phyloP scores from a whole-genome alignment of 1,140 invertebrate species.

The Piezodorus guildinii region DNA sequence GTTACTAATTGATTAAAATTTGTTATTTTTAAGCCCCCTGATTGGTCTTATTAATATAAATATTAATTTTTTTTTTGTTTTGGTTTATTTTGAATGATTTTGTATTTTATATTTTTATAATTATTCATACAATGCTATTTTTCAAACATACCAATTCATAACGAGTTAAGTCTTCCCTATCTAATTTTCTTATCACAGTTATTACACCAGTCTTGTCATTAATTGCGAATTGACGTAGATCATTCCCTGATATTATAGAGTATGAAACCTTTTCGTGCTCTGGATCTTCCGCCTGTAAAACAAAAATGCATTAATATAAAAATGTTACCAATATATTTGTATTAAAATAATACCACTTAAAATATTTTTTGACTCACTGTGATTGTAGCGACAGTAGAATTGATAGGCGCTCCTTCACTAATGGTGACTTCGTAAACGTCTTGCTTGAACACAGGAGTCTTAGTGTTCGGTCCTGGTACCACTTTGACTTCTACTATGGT shows the following conservation, averaged over 20 bases:
- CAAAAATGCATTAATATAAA: too few species aligned
- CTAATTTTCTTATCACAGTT: constrained; percentile 67
- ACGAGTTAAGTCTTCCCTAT: constrained; percentile 72
- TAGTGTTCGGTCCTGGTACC: constrained; percentile 70
- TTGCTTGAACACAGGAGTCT: constrained; percentile 67
- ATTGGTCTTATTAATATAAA: too few species aligned
- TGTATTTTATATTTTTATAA: too few species aligned
- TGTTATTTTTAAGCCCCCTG: too few species aligned
- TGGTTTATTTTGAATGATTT: too few species aligned
- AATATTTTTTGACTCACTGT: constrained; percentile 35
- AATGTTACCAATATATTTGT: too few species aligned
- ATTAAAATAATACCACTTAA: neutral
- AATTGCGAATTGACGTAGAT: constrained; percentile 71
- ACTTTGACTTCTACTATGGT: constrained; percentile 73
- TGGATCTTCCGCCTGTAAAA: constrained; percentile 62
- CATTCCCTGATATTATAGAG: constrained; percentile 73
- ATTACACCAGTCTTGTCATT: constrained; percentile 70
- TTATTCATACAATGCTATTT: too few species aligned
- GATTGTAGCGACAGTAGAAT: constrained; percentile 65
- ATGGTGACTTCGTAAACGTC: constrained; percentile 72
- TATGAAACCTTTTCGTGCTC: constrained; percentile 79
- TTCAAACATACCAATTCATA: constrained; percentile 58
- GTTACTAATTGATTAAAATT: too few species aligned
- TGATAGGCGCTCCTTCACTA: constrained; percentile 76
- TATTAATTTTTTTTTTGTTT: too few species aligned